A percentile compares a stretch with the other conserved stretches of the same genome.
Evolutionary conservation across 2,113 vertebrate genomes (phyloP).

Genomic region (Microcebus jonahi): DNA sequence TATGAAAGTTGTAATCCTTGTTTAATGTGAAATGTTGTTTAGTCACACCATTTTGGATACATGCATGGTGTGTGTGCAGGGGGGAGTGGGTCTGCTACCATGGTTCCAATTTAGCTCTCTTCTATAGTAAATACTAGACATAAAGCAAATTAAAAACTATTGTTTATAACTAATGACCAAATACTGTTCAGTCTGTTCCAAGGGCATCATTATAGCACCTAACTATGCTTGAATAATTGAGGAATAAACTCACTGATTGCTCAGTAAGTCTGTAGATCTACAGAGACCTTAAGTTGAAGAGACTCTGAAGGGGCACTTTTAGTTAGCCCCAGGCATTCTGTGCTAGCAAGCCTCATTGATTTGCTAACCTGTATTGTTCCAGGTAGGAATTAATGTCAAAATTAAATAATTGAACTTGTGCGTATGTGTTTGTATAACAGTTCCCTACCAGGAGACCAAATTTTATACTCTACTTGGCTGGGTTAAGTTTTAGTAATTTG

Average conservation of each 20-base stretch:
- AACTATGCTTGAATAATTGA: conserved; percentile 59
- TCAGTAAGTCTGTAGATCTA: conserved; percentile 21
- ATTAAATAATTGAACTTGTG: conserved; percentile 69
- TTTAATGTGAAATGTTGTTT: background rate
- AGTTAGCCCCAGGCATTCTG: conserved; percentile 26
- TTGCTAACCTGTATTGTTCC: conserved; percentile 39
- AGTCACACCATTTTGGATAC: background rate
- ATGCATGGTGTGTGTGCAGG: background rate
- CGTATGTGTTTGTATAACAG: conserved; percentile 57
- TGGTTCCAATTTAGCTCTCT: conserved; percentile 19
- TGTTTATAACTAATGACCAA: conserved; percentile 59
- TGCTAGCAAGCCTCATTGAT: conserved; percentile 31
- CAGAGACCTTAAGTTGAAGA: conserved; percentile 23
- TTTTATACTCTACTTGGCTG: conserved; percentile 74
- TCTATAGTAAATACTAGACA: conserved; percentile 41
- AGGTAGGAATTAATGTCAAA: conserved; percentile 61
- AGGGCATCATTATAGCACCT: conserved; percentile 56
- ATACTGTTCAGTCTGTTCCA: conserved; percentile 36
- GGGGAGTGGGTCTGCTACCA: background rate
- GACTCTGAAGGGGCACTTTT: conserved; percentile 60
- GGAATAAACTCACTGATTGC: conserved; percentile 51
- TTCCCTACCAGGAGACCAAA: conserved; percentile 68
- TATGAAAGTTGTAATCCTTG: conserved; percentile 4
- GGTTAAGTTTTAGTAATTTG: conserved; percentile 75
- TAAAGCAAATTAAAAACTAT: conserved; percentile 63